Evolutionary conservation across 2,113 vertebrate genomes (phyloP).

Genomic region (Nannospalax galili): DNA sequence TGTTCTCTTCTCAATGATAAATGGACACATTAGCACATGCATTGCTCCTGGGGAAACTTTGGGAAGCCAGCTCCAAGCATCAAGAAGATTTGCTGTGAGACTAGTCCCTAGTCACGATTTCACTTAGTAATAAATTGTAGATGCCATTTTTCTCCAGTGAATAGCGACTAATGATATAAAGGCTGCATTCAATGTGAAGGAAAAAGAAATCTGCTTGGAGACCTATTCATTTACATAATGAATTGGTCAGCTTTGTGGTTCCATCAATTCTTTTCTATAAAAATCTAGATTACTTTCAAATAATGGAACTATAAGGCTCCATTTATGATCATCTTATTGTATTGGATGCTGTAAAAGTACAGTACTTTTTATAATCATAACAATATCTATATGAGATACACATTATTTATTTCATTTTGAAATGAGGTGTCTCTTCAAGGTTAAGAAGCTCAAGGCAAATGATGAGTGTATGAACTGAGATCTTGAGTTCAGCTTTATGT

Average conservation of each 20-base stretch:
- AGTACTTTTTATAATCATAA: background rate
- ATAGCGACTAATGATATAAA: background rate
- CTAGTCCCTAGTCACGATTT: background rate
- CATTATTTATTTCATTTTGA: background rate
- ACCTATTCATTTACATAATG: background rate
- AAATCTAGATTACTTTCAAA: background rate
- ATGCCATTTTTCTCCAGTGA: background rate
- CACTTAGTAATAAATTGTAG: constrained; percentile 11
- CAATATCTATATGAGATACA: background rate
- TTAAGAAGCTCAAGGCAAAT: background rate
- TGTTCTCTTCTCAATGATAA: background rate
- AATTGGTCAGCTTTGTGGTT: background rate
- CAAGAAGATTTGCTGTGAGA: background rate
- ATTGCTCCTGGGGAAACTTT: background rate
- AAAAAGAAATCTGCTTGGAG: background rate
- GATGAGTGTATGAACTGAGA: background rate
- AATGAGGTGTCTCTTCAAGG: background rate
- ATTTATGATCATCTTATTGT: background rate
- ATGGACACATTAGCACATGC: background rate
- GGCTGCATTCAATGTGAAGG: background rate
- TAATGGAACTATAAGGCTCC: background rate
- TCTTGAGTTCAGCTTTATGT: background rate
- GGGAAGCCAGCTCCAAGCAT: background rate
- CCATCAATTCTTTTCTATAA: background rate
- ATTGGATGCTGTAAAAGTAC: background rate